Evolutionary conservation across 2,113 vertebrate genomes (phyloP).

Genomic region (Mandrillus leucophaeus): DNA sequence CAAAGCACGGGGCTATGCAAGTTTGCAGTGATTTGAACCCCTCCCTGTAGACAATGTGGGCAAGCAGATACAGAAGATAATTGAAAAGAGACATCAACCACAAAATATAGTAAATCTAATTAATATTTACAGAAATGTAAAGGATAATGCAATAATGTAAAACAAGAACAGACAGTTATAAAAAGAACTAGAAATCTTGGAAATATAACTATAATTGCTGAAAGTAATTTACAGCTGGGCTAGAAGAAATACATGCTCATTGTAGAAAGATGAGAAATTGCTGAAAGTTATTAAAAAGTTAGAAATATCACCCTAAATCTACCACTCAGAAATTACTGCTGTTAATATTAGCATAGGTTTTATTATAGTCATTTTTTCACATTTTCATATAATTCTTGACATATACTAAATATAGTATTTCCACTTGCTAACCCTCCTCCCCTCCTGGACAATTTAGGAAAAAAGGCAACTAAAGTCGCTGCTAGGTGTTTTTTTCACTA

Average conservation of each 20-base stretch:
- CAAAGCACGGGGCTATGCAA: not conserved
- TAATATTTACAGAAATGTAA: not conserved
- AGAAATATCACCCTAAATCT: not conserved
- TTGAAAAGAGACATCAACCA: not conserved
- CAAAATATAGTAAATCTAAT: not conserved
- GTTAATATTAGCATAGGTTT: not conserved
- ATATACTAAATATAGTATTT: not conserved
- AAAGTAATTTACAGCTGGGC: not conserved
- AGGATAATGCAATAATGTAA: not conserved
- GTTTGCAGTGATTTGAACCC: not conserved
- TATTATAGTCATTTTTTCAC: not conserved
- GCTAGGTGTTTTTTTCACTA: not conserved
- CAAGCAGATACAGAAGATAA: not conserved
- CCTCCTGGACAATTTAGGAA: not conserved
- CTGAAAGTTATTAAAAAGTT: slow-evolving; percentile 11
- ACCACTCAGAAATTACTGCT: not conserved
- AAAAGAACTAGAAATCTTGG: not conserved
- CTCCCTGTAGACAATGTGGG: not conserved
- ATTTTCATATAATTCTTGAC: slow-evolving; percentile 13
- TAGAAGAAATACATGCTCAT: slow-evolving; percentile 13
- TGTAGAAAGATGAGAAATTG: not conserved
- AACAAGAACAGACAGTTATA: not conserved
- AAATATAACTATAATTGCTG: not conserved
- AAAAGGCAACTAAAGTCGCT: not conserved
- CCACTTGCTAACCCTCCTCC: not conserved